Base-by-base conservation (phyloP, 2,888 invertebrate species). In the Dynastes grantii region DNA sequence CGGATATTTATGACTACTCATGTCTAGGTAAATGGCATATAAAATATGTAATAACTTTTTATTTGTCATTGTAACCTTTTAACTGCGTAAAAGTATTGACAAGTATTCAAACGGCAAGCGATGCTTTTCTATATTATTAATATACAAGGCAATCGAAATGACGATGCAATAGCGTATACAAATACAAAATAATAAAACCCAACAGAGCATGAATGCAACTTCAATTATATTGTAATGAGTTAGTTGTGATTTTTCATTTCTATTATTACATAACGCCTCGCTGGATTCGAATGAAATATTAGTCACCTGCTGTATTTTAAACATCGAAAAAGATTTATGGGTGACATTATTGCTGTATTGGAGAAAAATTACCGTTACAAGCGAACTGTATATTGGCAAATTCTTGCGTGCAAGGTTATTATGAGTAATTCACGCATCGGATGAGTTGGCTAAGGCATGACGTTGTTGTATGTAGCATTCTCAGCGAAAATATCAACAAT, bases 401-500 rank as follows among this genome's bases (percentile, higher is more conserved):
- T 70, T 13, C 51, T 29, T 53, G 32, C 32, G 13, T 32, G 53
- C 53, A 70, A 70, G 70, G 70, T 51, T 51, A 53, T 53, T 6
- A 22, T 70, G 32, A 70, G 45, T 27, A 29, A 11, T 32, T 65
- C 40, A 51, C 13, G 70, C 32, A 70, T 70, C 51, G 2, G 27
- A 16, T 45, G 32, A n/a, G 16, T 40, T n/a, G 37, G 65, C 45
- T 65, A 37, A 32, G 37, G 32, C 16, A 65, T 40, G 37, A n/a
- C 8, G 45, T 11, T 1, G 45, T 11, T 45, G 45, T n/a, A 65
- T 65, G 40, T 40, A 16, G 45, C 16, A 65, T 65, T 65, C 40
- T n/a, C 40, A 68, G 37, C 53, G 53, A 70, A 70, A 29, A 70
- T 70, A 53, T 70, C 27, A 51, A 70, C 70, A 70, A 70, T 70